These are phyloP conservation scores for Hirtodrosophila duncani DNA, from an alignment of 2,888 invertebrate genomes.

Conservation along the genomic window DNA sequence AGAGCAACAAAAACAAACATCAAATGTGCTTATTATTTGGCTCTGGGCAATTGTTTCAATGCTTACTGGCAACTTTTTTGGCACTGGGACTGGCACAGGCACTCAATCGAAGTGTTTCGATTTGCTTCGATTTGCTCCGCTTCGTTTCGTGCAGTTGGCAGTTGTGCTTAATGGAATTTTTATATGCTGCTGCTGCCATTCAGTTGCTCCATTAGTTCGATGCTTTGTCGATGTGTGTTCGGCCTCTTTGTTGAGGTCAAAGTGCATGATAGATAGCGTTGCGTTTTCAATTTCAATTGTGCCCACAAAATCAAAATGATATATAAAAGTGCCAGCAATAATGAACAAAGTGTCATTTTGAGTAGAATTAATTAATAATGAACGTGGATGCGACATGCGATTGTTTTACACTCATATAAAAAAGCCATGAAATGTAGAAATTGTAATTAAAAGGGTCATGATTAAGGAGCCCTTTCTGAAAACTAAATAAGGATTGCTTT, in stretches of 20 bases:
- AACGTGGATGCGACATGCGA: conserved; percentile 57
- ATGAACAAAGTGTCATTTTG: conserved; percentile 41
- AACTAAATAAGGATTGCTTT: too few relatives aligned
- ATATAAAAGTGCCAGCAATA: conserved; percentile 10
- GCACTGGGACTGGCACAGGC: too few relatives aligned
- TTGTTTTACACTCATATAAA: neutral
- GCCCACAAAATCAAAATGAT: conserved; percentile 6
- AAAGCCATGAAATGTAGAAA: too few relatives aligned
- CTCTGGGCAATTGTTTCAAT: conserved; percentile 31
- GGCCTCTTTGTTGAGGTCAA: conserved; percentile 55
- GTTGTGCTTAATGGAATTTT: conserved; percentile 58
- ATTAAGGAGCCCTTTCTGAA: too few relatives aligned
- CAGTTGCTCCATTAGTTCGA: conserved; percentile 44
- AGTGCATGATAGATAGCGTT: conserved; percentile 45
- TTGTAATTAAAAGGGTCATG: too few relatives aligned
- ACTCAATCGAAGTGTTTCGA: conserved; percentile 43
- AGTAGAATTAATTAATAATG: conserved; percentile 67
- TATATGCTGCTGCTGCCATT: conserved; percentile 38
- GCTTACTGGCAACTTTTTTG: conserved; percentile 36
- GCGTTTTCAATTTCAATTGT: conserved; percentile 30
- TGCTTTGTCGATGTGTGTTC: conserved; percentile 28
- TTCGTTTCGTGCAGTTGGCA: conserved; percentile 59
- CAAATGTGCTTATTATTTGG: conserved; percentile 2
- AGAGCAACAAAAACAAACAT: conserved; percentile 23
- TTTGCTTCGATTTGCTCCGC: too few relatives aligned